Percentiles rank a stretch among this genome's conserved stretches.
These are phyloP conservation scores for Scatophagus argus DNA, from an alignment of 2,113 vertebrate genomes.

Conservation along the genomic window DNA sequence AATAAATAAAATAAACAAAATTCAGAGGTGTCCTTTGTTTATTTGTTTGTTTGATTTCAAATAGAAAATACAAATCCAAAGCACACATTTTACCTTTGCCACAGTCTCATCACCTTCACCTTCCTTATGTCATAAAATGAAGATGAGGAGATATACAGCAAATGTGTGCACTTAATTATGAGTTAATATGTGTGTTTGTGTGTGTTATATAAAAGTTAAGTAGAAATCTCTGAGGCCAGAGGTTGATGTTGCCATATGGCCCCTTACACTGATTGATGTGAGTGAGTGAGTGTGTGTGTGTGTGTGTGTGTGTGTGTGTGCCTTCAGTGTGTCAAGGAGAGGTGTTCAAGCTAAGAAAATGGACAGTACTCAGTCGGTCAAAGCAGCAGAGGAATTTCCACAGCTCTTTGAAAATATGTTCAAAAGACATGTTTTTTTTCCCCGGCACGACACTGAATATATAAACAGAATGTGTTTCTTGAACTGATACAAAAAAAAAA, in stretches of 20 bases:
- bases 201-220: constrained; percentile 70
- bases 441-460: constrained; percentile 26
- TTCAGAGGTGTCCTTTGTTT: background rate
- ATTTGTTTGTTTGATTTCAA: background rate
- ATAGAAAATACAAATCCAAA: background rate
- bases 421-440: constrained; percentile 19
- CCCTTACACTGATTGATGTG: constrained; percentile 60
- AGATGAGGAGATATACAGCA: background rate
- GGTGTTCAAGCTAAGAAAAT: constrained; percentile 23
- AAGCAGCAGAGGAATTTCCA: constrained; percentile 25
- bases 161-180: constrained; percentile 34
- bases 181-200: constrained; percentile 20
- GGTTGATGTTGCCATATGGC: constrained; percentile 74
- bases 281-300: constrained; percentile 29
- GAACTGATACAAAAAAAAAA: constrained; percentile 32
- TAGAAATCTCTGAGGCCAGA: constrained; percentile 69
- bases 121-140: background rate
- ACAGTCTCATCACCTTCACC: background rate
- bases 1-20: background rate
- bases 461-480: constrained; percentile 25
- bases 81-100: background rate
- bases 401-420: constrained; percentile 42
- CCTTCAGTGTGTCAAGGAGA: constrained; percentile 35
- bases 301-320: background rate
- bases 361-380: constrained; percentile 22